Percentiles rank a stretch among this genome's conserved stretches.
Evolutionary conservation across 2,888 invertebrate genomes (phyloP).

Genomic region (Pilophorus perplexus): DNA sequence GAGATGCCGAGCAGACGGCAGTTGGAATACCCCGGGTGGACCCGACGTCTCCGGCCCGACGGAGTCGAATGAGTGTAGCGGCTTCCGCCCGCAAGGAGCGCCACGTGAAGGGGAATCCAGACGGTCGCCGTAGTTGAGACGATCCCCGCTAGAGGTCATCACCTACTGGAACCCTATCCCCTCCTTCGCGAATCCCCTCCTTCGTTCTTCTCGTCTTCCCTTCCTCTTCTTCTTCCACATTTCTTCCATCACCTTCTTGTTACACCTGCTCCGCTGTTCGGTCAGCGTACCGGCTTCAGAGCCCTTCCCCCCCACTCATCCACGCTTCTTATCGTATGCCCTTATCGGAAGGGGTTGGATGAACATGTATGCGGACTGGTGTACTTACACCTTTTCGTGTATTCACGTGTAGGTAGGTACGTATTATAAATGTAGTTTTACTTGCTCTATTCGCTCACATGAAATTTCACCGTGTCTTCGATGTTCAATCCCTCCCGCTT

Average conservation of each 20-base stretch:
- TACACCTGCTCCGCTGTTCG: constrained; percentile 12
- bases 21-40: no score
- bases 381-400: no score
- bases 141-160: neutral
- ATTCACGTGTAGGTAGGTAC: no score
- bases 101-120: constrained; percentile 11
- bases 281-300: neutral
- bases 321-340: no score
- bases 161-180: constrained; percentile 3
- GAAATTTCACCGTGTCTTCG: no score
- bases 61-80: constrained; percentile 7
- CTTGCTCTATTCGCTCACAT: no score
- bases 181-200: constrained; percentile 21
- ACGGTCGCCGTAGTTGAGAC: neutral
- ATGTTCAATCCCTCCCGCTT: no score
- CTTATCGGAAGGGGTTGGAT: no score
- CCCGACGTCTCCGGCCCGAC: neutral
- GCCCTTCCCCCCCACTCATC: constrained; percentile 46
- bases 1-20: no score
- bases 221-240: constrained; percentile 12
- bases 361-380: no score
- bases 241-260: constrained; percentile 19
- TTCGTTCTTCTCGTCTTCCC: constrained; percentile 30
- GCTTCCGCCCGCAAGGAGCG: constrained; percentile 26
- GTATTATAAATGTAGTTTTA: no score